These are phyloP conservation scores for Neostethus bicornis DNA, from an alignment of 2,797 vertebrate species.

Conservation along the genomic window DNA sequence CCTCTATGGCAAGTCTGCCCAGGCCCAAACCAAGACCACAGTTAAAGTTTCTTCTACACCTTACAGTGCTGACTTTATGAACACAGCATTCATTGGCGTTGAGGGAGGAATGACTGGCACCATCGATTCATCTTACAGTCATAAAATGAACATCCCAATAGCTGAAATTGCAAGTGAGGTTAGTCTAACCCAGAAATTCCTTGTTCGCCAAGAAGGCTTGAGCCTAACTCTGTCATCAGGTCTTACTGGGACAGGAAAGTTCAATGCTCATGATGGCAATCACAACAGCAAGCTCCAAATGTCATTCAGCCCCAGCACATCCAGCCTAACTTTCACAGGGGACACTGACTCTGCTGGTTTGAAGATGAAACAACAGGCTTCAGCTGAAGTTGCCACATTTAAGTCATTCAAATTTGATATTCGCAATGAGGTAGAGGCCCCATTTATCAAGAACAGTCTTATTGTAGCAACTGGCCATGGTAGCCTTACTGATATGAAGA, in stretches of 20 bases:
- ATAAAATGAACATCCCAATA: conserved; percentile 79
- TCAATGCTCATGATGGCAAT: conserved; percentile 79
- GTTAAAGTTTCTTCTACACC: conserved; percentile 76
- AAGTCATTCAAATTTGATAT: conserved; percentile 76
- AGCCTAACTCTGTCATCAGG: conserved; percentile 70
- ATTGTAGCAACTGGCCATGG: conserved; percentile 77
- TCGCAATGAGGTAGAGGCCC: conserved; percentile 82
- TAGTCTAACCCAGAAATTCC: conserved; percentile 74
- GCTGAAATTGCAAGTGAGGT: conserved; percentile 78
- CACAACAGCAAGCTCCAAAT: conserved; percentile 77
- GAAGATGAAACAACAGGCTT: conserved; percentile 83
- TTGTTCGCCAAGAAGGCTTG: conserved; percentile 72
- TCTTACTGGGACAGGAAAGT: conserved; percentile 79
- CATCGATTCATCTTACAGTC: conserved; percentile 82
- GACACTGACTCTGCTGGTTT: conserved; percentile 81
- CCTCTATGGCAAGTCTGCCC: conserved; percentile 77
- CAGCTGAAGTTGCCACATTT: conserved; percentile 75
- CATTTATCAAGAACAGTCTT: conserved; percentile 82
- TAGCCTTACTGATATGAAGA: conserved; percentile 77
- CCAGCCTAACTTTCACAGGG: conserved; percentile 74
- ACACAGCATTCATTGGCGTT: conserved; percentile 77
- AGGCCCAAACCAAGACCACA: conserved; percentile 82
- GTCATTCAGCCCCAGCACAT: conserved; percentile 67
- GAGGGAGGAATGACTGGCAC: conserved; percentile 81
- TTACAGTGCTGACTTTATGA: conserved; percentile 81